These are phyloP conservation scores for Boulengeromyrus knoepffleri DNA, from an alignment of 2,113 vertebrate species.

Conservation along the genomic window DNA sequence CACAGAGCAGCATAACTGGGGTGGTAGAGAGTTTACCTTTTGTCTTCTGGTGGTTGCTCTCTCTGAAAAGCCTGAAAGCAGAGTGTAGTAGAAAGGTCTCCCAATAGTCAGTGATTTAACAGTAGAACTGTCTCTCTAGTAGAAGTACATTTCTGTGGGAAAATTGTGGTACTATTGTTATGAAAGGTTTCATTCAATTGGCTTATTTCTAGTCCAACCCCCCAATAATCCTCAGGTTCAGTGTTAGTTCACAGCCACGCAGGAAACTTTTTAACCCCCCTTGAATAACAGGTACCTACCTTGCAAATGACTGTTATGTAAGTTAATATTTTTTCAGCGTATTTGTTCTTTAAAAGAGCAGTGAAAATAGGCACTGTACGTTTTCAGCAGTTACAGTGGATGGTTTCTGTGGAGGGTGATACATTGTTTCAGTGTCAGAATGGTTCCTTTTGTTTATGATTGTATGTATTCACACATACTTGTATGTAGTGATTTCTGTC, in stretches of 20 bases:
- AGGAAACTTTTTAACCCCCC: background rate
- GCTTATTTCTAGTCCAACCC: conserved; percentile 16
- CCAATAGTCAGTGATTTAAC: conserved; percentile 35
- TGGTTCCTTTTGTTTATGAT: background rate
- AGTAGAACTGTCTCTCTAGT: conserved; percentile 30
- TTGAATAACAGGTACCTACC: background rate
- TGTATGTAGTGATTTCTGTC: background rate
- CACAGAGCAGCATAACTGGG: background rate
- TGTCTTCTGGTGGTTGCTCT: conserved; percentile 29
- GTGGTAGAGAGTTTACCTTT: conserved; percentile 6
- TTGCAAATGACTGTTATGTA: conserved; percentile 8
- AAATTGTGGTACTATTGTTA: conserved; percentile 31
- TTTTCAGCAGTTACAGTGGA: background rate
- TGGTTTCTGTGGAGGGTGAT: background rate
- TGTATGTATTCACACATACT: background rate
- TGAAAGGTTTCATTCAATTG: conserved; percentile 13
- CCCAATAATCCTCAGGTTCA: conserved; percentile 20
- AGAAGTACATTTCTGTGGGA: conserved; percentile 17
- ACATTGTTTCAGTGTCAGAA: background rate
- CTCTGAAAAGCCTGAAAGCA: conserved; percentile 45
- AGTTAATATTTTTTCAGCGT: background rate
- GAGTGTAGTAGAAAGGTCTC: conserved; percentile 61
- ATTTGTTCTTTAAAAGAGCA: background rate
- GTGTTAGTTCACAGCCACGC: conserved; percentile 2
- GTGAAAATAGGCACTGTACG: background rate